Base-by-base conservation (phyloP, 2,888 invertebrate genomes). In the Zygaena filipendulae region DNA sequence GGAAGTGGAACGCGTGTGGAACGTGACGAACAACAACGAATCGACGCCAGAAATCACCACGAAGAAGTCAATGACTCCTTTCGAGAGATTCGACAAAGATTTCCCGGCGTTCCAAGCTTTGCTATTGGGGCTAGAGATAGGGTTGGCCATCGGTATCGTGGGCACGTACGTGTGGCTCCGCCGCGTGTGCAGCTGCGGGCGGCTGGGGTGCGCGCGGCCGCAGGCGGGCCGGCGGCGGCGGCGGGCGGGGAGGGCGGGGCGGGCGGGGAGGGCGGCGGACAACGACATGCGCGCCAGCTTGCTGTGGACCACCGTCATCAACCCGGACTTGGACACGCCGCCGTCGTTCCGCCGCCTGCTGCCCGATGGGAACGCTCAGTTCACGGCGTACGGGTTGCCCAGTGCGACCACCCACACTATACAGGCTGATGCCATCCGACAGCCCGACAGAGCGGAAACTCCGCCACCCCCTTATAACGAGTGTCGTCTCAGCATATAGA, bases 401-500 rank as follows among this genome's bases (percentile, higher is more conserved):
- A 47, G 49, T 0, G 47, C 48, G 1, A 45, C 62, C 59, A 25
- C 49, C 62, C 6, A 47, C 51, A 3, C 29, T n/a, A n/a, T 61
- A 13, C 62, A 59, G 11, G 59, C 54, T 3, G 71, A 71, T 29
- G 66, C 68, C 4, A 55, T 74, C 3, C 46, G 66, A 3, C 22
- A 62, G 5, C 52, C 35, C 47, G 72, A 27, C 40, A 61, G 4
- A 9, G 35, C 42, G 2, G 81, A 80, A 38, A 80, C 81, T 0
- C 81, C 81, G 0, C 81, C 81, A 1, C 81, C 81, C 2, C 71
- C 80, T 0, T 81, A 81, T 37, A 51, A 63, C 27, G 75, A 79
- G 32, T 72, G 70, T 40, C 58, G 67, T 23, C 47, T 63, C 12
- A 64, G 59, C 37, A 45, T 62, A 38, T 66, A 40, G n/a, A n/a